Evolutionary conservation across 2,888 invertebrate genomes (phyloP).

Genomic region (Tenthredo distinguenda): DNA sequence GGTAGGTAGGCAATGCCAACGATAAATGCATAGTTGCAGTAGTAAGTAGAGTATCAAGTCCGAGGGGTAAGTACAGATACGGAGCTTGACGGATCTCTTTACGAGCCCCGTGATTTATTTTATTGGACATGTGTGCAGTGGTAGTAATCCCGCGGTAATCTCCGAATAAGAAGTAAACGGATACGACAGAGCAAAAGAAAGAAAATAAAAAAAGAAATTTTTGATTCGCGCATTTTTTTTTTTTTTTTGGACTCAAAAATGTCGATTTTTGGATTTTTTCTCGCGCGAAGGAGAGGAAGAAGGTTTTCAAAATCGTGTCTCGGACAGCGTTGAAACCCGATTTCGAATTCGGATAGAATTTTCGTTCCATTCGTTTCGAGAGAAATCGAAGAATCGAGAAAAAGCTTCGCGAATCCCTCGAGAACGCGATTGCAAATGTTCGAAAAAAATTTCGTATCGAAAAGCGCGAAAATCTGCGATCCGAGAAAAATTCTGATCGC

Average conservation of each 20-base stretch:
- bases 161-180: background rate
- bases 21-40: conserved; percentile 12
- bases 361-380: no score
- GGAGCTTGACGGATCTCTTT: conserved; percentile 71
- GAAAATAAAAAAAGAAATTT: background rate
- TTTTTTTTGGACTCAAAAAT: no score
- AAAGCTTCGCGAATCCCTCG: no score
- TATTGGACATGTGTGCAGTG: conserved; percentile 64
- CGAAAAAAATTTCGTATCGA: no score
- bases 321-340: no score
- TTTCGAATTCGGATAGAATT: no score
- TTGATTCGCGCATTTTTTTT: background rate
- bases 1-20: background rate
- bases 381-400: no score
- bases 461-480: no score
- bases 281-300: no score
- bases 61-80: background rate
- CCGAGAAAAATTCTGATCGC: background rate
- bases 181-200: background rate
- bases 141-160: background rate
- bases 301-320: no score
- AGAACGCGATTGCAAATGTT: no score
- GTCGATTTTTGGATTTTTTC: no score
- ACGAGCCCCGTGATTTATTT: conserved; percentile 75
- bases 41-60: conserved; percentile 2